Conservation (phyloP, 2,888 invertebrate species). For the Morpho deidamia region DNA sequence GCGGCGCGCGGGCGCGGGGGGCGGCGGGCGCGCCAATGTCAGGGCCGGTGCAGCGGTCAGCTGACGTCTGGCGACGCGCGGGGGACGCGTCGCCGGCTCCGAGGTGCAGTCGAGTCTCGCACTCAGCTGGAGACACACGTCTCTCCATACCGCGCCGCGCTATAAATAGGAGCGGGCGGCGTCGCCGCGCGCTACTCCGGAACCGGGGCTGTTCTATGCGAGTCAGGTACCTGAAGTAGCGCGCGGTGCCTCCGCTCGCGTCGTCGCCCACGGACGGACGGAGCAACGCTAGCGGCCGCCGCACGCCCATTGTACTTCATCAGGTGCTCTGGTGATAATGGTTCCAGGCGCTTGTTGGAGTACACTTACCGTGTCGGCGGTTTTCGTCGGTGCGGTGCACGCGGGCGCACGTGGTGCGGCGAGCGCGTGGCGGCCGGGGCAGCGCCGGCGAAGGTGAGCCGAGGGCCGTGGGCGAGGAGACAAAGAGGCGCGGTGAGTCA, state of each 20-base stretch:
- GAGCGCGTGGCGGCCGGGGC: constrained; percentile 34
- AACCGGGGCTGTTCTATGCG: constrained; percentile 87
- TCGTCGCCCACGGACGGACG: constrained; percentile 22
- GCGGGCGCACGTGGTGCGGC: constrained; percentile 28
- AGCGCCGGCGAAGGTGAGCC: constrained; percentile 34
- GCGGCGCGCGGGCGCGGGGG: constrained; percentile 53
- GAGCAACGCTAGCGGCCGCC: constrained; percentile 73
- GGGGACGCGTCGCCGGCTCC: constrained; percentile 55
- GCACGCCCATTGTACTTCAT: constrained; percentile 99
- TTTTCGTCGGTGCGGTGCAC: constrained; percentile 42
- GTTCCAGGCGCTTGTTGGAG: constrained; percentile 99
- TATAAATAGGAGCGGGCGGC: constrained; percentile 57
- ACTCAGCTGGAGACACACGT: constrained; percentile 53
- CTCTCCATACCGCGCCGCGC: constrained; percentile 44
- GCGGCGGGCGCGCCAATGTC: constrained; percentile 74
- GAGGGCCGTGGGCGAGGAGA: constrained; percentile 40
- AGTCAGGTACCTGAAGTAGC: constrained; percentile 99
- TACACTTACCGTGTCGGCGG: constrained; percentile 95
- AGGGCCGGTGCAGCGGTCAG: constrained; percentile 78
- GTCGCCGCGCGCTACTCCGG: constrained; percentile 91
- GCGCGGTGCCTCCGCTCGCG: constrained; percentile 86
- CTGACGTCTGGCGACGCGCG: constrained; percentile 77
- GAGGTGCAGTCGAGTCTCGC: constrained; percentile 68
- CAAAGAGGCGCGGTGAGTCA: constrained; percentile 66
- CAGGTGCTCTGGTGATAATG: constrained; percentile 97